phyloP scores from a whole-genome alignment of 2,888 invertebrate species.

The Pandemis heparana region DNA sequence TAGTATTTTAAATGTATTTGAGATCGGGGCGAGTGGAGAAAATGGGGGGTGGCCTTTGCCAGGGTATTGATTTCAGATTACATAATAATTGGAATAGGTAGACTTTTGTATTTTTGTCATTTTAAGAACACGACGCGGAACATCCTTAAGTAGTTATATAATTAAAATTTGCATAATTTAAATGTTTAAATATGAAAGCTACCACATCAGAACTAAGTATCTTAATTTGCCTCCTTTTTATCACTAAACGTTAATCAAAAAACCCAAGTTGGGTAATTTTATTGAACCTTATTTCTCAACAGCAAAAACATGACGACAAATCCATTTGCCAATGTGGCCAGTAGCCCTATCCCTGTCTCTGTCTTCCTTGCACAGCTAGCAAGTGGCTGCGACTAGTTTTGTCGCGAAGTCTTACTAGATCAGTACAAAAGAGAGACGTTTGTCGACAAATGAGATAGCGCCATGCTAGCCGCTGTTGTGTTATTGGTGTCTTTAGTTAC shows the following conservation, averaged over 20 bases:
- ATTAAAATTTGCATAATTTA: no score
- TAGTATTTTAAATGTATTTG: neutral
- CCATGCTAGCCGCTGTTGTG: slow-evolving; percentile 8
- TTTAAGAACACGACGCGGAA: no score
- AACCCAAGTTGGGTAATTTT: neutral
- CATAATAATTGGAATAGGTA: no score
- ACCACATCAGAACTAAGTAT: no score
- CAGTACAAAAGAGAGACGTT: neutral
- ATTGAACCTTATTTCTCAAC: slow-evolving; percentile 27
- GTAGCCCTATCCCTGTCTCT: slow-evolving; percentile 15
- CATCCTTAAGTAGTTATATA: no score
- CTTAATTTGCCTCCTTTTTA: no score
- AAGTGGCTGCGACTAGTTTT: neutral
- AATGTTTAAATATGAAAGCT: no score
- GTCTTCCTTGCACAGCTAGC: slow-evolving; percentile 10
- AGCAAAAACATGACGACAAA: neutral
- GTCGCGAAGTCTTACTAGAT: neutral
- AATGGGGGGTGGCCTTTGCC: no score
- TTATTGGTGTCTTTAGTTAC: slow-evolving; percentile 40
- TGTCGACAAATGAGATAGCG: neutral
- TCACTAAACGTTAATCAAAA: no score
- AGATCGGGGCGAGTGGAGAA: no score
- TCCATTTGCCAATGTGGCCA: slow-evolving; percentile 23
- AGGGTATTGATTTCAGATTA: no score
- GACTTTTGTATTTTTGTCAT: no score